Evolutionary conservation across 64 coral and sea anemone species (phyloP), one percentile per base, ranked within the genome.

Genomic region (Pachyseris speciosa): DNA sequence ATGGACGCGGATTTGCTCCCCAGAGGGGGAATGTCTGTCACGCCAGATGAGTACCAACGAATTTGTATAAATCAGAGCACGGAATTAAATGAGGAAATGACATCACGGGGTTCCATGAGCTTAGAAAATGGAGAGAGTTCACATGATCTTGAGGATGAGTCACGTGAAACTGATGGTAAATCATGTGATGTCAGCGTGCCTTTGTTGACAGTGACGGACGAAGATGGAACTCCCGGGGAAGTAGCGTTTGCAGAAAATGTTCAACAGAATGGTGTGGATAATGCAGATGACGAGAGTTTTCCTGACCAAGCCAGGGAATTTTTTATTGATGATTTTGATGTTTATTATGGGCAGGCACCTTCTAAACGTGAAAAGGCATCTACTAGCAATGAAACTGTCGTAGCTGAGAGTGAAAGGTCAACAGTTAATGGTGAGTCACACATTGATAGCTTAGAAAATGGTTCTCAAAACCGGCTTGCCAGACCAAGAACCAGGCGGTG

Each of bases 41-140:
- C 94, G 30, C 90, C 94, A 0, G 90, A 89, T 36, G 94, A 96
- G 67, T 96, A 96, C 39, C 60, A 93, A 68, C 91, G 74, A 28
- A 67, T 93, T 43, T 64, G 63, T 20, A 70, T 71, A 32, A 83
- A 58, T 45, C 47, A 61, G 10, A 72, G 84, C 32, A 55, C 58
- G 19, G 78, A 93, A 36, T n/a, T 84, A 27, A 69, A 33, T 19
- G 65, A 61, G 29, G 72, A 81, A 33, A 20, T 47, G 15, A 17
- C 6, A 41, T 40, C 30, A 38, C 36, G 17, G 36, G 27, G 43
- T 19, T 20, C n/a, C 2, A 3, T 30, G 30, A 44, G 43, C 15
- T 30, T 76, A 1, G 73, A 31, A 51, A 76, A 76, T 27, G 58
- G 43, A 39, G 24, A 50, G 28, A 9, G 43, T 13, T 47, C 61